A percentile compares a stretch with the other conserved stretches of the same genome.
phyloP scores from a whole-genome alignment of 2,797 vertebrate genomes.

The Clarias fuscus region DNA sequence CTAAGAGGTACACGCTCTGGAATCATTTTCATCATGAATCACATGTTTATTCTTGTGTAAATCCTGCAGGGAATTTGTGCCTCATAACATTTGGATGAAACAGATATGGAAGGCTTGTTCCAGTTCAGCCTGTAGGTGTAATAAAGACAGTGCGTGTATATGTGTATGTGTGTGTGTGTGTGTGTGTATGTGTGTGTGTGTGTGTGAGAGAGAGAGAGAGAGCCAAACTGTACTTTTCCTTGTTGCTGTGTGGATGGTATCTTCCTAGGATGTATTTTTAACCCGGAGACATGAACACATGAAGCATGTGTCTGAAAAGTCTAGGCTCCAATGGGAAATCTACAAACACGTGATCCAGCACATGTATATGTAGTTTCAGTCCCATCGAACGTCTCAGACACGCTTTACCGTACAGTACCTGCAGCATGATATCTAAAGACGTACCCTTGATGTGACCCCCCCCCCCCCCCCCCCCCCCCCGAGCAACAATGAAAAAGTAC shows the following conservation, averaged over 20 bases:
- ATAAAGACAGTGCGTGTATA: slow-evolving; percentile 4
- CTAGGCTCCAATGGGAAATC: not conserved
- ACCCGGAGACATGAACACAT: not conserved
- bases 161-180: slow-evolving; percentile 16
- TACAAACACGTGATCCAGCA: not conserved
- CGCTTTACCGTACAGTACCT: not conserved
- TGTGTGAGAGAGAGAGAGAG: not conserved
- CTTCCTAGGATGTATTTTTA: not conserved
- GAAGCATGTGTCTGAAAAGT: not conserved
- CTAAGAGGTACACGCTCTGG: not conserved
- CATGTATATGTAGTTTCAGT: not conserved
- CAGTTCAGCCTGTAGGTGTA: slow-evolving; percentile 7
- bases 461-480: no score
- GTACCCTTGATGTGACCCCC: not conserved
- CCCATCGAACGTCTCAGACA: not conserved
- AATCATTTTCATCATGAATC: not conserved
- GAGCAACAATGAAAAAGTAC: not conserved
- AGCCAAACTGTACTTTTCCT: slow-evolving; percentile 7
- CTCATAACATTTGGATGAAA: slow-evolving; percentile 17
- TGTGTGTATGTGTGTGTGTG: slow-evolving; percentile 6
- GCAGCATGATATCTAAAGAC: not conserved
- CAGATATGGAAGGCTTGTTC: slow-evolving; percentile 5
- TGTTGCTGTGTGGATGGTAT: not conserved
- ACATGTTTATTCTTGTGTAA: not conserved
- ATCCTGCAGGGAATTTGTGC: not conserved